Percentiles rank a stretch among this genome's conserved stretches.
phyloP scores from a whole-genome alignment of 2,888 invertebrate species.

The Zeuzera pyrina region DNA sequence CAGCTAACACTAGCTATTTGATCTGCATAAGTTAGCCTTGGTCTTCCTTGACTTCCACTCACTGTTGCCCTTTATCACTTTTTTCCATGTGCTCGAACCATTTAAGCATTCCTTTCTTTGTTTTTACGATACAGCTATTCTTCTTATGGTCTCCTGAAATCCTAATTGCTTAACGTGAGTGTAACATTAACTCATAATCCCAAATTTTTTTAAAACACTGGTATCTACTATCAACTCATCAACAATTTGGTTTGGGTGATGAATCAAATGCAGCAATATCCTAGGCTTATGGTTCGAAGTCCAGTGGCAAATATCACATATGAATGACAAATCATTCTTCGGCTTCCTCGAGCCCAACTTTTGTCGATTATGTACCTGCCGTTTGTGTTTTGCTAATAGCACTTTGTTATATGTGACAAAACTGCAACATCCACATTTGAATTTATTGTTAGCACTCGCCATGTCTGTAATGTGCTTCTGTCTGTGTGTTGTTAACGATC shows the following conservation, averaged over 20 bases:
- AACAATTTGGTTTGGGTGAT: slow-evolving; percentile 43
- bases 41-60: no score
- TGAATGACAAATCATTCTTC: slow-evolving; percentile 19
- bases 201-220: slow-evolving; percentile 21
- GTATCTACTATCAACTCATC: slow-evolving; percentile 33
- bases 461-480: slow-evolving; percentile 11
- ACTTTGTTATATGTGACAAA: slow-evolving; percentile 10
- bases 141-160: no score
- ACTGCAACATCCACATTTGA: slow-evolving; percentile 9
- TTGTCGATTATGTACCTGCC: slow-evolving; percentile 9
- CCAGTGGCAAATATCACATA: slow-evolving; percentile 39
- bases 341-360: no score
- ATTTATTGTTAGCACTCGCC: no score
- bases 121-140: no score
- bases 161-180: no score
- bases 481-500: slow-evolving; percentile 26
- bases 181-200: slow-evolving; percentile 20
- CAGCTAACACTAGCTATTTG: no score
- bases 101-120: no score
- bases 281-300: slow-evolving; percentile 23
- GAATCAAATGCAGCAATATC: slow-evolving; percentile 49
- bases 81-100: no score
- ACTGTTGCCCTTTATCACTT: no score
- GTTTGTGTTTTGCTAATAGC: slow-evolving; percentile 16
- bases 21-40: no score